These are phyloP conservation scores for Perca schrenkii DNA, from an alignment of 2,113 vertebrate genomes.

Conservation along the genomic window DNA sequence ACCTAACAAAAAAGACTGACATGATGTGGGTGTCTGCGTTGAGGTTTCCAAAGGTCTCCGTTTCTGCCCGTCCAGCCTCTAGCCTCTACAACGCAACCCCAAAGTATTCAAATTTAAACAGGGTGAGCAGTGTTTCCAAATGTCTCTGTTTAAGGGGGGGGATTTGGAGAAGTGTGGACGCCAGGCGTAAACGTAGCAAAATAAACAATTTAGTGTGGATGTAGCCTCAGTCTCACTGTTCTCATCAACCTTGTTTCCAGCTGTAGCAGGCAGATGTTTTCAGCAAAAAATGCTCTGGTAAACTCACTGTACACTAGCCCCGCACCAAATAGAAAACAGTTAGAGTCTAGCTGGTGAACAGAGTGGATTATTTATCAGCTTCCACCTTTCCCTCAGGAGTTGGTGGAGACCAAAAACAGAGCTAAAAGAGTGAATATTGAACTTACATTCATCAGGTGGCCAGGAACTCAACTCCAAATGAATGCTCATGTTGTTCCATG, in stretches of 20 bases:
- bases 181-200: too few species aligned
- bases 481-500: background rate
- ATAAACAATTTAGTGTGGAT: too few species aligned
- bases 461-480: background rate
- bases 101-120: too few species aligned
- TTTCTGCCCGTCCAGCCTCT: too few species aligned
- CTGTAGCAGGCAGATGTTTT: background rate
- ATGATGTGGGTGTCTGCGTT: too few species aligned
- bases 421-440: background rate
- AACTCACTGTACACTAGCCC: background rate
- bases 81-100: too few species aligned
- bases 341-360: background rate
- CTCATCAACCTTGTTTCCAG: background rate
- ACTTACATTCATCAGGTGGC: background rate
- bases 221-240: background rate
- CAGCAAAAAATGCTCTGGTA: background rate
- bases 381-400: background rate
- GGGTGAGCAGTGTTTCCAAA: too few species aligned
- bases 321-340: background rate
- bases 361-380: background rate
- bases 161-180: too few species aligned
- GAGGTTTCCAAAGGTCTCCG: too few species aligned
- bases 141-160: too few species aligned
- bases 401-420: background rate
- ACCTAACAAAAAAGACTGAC: too few species aligned